phyloP scores from a whole-genome alignment of 2,113 vertebrate species.

The Arenaria interpres region DNA sequence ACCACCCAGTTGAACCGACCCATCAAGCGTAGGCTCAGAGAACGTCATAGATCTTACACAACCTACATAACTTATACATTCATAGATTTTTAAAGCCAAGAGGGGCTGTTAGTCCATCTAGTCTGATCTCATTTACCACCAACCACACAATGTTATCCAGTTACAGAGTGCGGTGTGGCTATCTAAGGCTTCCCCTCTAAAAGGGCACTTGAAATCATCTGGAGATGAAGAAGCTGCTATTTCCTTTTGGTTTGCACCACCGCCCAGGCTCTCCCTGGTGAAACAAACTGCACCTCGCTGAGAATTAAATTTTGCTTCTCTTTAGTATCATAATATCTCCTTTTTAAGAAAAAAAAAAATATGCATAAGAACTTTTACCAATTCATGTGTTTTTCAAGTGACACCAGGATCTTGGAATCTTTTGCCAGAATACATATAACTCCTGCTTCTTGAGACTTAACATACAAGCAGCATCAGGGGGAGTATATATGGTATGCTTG shows the following conservation, averaged over 20 bases:
- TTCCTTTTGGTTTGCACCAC: background rate
- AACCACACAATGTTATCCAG: background rate
- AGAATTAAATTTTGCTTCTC: background rate
- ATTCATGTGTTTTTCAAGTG: background rate
- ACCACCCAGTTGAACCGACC: background rate
- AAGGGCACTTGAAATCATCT: background rate
- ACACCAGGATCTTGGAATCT: background rate
- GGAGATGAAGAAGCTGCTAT: background rate
- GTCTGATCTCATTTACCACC: background rate
- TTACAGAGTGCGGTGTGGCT: background rate
- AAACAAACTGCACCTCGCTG: background rate
- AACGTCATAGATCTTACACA: background rate
- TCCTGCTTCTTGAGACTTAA: background rate
- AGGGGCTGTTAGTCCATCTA: background rate
- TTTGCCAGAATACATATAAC: background rate
- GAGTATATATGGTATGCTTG: background rate
- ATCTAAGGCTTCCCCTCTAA: background rate
- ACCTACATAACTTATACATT: background rate
- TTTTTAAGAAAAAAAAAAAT: background rate
- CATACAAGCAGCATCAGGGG: background rate
- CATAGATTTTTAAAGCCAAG: background rate
- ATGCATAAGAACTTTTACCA: accelerated
- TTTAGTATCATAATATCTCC: background rate
- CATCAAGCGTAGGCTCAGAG: background rate
- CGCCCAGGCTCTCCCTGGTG: background rate